Base-by-base conservation (phyloP, 2,113 vertebrate species). In the Cyprinodon brontotheroides region DNA sequence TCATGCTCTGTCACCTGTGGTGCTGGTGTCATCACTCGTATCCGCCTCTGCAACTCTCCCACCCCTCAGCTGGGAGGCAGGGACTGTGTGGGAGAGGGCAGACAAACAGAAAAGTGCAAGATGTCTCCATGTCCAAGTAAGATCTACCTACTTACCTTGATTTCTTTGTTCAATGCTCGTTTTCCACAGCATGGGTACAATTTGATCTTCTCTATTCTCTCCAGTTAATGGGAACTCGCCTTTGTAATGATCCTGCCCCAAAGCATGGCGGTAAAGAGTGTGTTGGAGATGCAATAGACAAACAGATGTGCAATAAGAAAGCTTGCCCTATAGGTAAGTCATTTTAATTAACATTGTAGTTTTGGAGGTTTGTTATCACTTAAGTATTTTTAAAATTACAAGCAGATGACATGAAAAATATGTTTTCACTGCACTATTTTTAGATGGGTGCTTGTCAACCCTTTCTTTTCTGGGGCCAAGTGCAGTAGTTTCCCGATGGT, bases 41-140 rank as follows among this genome's bases (percentile, higher is more conserved):
- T 99, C 86, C 97, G 98, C 81, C 98, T 99, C 68, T 99, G 98
- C 89, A 99, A 99, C 93, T 99, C 98, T 45, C 98, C 98, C 64
- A 97, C 96, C 65, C 97, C 98, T 81, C 98, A 99, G 90, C 91
- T 99, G 82, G 96, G 96, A 4, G 98, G 98, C 81, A 97, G 96
- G 74, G 94, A 96, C 1, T 99, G 98, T 78, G 94, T 94, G 75
- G 98, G 98, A 38, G 94, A 96, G 73, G 97, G 96, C 71, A 94
- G 98, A 60, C 96, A 99, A 91, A 99, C 96, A 20, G 94, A 97
- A 84, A 89, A 93, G 65, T 99, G 98, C 92, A 89, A 95, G 92
- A 96, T 94, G 84, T 94, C 95, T 8, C 92, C 95, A 3, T 99
- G 98, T 78, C 97, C 98, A 80, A 96, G 98, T 99, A 93, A 95